A percentile compares a stretch with the other conserved stretches of the same genome.
These are phyloP conservation scores for Mungos mungo DNA, from an alignment of 2,113 vertebrate species.

Conservation along the genomic window DNA sequence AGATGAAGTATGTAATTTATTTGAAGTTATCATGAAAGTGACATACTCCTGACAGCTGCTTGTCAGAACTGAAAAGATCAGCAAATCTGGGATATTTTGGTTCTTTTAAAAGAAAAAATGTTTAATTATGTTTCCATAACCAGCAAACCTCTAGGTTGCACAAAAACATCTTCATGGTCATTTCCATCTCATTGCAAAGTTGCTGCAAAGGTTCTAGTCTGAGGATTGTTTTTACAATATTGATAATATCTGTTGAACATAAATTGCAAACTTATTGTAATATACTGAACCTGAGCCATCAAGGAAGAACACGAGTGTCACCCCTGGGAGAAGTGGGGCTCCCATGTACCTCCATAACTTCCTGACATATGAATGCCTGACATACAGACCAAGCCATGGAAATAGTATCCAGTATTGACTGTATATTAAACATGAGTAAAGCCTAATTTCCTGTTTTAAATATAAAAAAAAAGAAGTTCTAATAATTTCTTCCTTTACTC, in stretches of 20 bases:
- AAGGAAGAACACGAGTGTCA: background rate
- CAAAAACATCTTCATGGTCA: background rate
- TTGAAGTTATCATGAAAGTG: conserved; percentile 53
- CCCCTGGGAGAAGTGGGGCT: too few species aligned
- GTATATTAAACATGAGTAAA: background rate
- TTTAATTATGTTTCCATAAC: conserved; percentile 41
- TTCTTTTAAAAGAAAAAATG: conserved; percentile 51
- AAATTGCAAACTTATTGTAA: background rate
- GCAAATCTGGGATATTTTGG: conserved; percentile 20
- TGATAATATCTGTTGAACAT: background rate
- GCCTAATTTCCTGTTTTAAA: background rate
- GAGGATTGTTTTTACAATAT: background rate
- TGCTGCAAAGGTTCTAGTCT: background rate
- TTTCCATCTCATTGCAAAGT: background rate
- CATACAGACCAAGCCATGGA: background rate
- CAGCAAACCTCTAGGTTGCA: background rate
- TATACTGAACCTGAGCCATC: background rate
- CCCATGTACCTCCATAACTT: accelerated
- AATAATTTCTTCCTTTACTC: background rate
- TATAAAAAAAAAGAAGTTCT: background rate
- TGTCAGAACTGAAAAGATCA: conserved; percentile 67
- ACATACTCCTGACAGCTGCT: conserved; percentile 61
- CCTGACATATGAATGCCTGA: background rate
- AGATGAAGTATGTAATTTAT: conserved; percentile 30
- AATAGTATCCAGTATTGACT: too few species aligned